Conservation (phyloP, 2,113 vertebrate genomes). For the Ondatra zibethicus region DNA sequence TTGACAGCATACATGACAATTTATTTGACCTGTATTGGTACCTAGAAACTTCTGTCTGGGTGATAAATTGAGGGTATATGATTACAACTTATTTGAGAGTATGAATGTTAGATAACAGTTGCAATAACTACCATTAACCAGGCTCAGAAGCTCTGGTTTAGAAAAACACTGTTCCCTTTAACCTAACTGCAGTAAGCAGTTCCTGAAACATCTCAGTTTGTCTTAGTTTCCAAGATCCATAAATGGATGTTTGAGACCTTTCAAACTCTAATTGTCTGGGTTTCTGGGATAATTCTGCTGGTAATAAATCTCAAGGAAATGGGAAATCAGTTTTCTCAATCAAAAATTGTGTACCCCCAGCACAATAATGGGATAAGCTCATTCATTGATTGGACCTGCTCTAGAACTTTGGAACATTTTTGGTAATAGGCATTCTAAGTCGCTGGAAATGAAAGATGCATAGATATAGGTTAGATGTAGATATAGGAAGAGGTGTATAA, state of each 20-base stretch:
- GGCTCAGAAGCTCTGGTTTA: neutral
- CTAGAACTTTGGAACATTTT: neutral
- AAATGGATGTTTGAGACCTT: neutral
- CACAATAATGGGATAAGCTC: neutral
- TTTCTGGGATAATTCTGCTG: constrained; percentile 7
- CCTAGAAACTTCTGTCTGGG: neutral
- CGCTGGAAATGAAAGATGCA: neutral
- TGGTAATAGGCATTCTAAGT: neutral
- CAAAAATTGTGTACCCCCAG: neutral
- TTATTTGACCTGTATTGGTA: neutral
- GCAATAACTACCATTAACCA: neutral
- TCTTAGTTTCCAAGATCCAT: neutral
- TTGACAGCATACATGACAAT: neutral
- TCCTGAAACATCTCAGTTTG: neutral
- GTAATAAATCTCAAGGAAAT: neutral
- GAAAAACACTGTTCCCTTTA: neutral
- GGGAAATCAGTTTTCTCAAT: neutral
- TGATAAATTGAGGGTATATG: neutral
- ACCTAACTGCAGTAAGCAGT: neutral
- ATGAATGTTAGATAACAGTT: neutral
- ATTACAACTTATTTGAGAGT: neutral
- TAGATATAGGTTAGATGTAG: neutral
- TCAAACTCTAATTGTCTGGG: neutral
- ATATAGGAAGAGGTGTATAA: neutral
- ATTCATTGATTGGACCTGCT: neutral